Conservation (phyloP, 2,113 vertebrate genomes). For the Calyptomena viridis region DNA sequence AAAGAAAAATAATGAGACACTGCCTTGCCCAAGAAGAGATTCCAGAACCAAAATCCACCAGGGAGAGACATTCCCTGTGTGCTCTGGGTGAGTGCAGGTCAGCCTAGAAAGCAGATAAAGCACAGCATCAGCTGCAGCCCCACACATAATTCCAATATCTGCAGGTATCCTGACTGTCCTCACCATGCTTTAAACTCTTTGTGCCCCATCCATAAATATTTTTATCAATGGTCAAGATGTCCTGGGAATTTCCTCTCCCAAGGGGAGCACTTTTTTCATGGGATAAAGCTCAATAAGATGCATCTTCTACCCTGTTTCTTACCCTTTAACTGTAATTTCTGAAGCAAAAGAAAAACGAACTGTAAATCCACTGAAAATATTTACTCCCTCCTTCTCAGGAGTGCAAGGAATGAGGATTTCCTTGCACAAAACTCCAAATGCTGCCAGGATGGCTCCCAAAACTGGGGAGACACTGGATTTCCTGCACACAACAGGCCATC, state of each 20-base stretch:
- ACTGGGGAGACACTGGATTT: background rate
- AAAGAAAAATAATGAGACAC: slow-evolving; percentile 32
- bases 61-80: background rate
- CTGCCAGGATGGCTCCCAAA: background rate
- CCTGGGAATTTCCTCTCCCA: background rate
- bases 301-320: background rate
- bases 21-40: background rate
- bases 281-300: background rate
- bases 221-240: background rate
- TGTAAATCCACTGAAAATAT: background rate
- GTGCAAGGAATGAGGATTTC: background rate
- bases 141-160: background rate
- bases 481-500: background rate
- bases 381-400: background rate
- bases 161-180: background rate
- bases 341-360: background rate
- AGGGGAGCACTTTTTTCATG: accelerated
- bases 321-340: background rate
- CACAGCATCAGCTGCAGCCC: background rate
- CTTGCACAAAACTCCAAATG: background rate
- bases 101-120: background rate
- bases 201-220: background rate
- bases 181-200: background rate
- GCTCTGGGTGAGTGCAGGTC: slow-evolving; percentile 9
- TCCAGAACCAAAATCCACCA: background rate